These are phyloP conservation scores for Synanthedon myopaeformis DNA, from an alignment of 2,888 invertebrate species.

Conservation along the genomic window DNA sequence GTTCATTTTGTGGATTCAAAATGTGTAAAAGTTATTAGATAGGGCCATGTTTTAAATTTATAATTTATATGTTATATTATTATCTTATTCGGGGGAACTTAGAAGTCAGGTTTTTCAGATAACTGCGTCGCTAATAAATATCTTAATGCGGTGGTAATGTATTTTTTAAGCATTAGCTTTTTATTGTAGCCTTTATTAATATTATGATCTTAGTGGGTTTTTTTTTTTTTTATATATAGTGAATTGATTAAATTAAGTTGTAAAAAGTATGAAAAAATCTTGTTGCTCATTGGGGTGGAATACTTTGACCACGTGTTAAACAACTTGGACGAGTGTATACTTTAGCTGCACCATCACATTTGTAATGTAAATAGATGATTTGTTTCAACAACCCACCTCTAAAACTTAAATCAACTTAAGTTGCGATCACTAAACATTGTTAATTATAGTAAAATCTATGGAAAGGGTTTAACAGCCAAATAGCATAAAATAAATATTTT, in stretches of 20 bases:
- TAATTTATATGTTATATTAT: background rate
- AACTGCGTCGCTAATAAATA: background rate
- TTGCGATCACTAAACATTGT: conserved; percentile 4
- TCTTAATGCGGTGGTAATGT: conserved; percentile 31
- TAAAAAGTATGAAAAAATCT: conserved; percentile 29
- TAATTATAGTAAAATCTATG: conserved; percentile 2
- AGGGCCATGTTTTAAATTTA: too few relatives aligned
- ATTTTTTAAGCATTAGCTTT: conserved; percentile 24
- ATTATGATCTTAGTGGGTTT: conserved; percentile 22
- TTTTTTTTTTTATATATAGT: conserved; percentile 4
- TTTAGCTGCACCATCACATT: background rate
- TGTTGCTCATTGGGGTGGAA: conserved; percentile 32
- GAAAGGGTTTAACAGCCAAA: background rate
- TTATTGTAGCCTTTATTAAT: conserved; percentile 42
- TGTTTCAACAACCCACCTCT: background rate
- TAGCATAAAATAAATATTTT: conserved; percentile 10
- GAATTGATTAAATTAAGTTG: conserved; percentile 45
- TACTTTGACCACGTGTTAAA: conserved; percentile 17
- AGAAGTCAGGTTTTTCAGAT: background rate
- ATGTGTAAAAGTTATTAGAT: too few relatives aligned
- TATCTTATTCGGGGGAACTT: background rate
- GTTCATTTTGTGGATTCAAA: too few relatives aligned
- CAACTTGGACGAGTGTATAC: background rate
- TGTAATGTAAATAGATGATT: conserved; percentile 4
- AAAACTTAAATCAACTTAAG: background rate